phyloP scores from a whole-genome alignment of 30 jellyfish, hydroid and myxozoan species.

The Aurelia sp. region DNA sequence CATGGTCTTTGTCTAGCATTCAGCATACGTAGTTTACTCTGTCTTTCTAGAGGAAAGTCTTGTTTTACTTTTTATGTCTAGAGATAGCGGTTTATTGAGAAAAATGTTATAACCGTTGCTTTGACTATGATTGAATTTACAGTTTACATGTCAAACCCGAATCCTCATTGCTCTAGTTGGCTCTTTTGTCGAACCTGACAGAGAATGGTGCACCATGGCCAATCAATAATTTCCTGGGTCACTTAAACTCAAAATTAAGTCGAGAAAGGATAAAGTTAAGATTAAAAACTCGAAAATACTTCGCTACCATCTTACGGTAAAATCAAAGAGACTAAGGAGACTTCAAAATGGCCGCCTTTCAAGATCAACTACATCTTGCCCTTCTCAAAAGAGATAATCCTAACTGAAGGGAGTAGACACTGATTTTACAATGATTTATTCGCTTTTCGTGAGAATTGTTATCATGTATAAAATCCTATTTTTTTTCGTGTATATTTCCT shows the following conservation, averaged over 20 bases:
- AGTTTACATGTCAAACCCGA: too few species aligned
- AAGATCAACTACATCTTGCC: constrained; percentile 48
- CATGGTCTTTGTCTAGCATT: too few species aligned
- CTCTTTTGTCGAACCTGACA: too few species aligned
- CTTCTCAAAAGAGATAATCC: constrained; percentile 75
- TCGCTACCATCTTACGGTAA: constrained; percentile 68
- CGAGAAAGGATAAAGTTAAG: constrained; percentile 40
- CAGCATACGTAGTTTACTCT: too few species aligned
- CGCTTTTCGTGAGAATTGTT: constrained; percentile 73
- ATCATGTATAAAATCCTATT: constrained; percentile 46
- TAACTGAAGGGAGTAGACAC: constrained; percentile 45
- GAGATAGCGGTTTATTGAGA: too few species aligned
- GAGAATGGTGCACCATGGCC: too few species aligned
- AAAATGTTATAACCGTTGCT: too few species aligned
- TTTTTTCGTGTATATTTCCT: constrained; percentile 39
- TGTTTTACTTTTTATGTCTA: too few species aligned
- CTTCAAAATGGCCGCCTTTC: constrained; percentile 75
- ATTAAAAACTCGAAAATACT: constrained; percentile 50
- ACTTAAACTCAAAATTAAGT: constrained; percentile 4
- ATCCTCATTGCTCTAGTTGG: too few species aligned
- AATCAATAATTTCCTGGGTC: not conserved
- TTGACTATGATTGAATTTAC: too few species aligned
- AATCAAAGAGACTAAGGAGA: constrained; percentile 56
- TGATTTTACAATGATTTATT: constrained; percentile 53
- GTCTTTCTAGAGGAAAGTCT: too few species aligned